Evolutionary conservation across 2,113 vertebrate species (phyloP).

Genomic region (Ivindomyrus marchei): DNA sequence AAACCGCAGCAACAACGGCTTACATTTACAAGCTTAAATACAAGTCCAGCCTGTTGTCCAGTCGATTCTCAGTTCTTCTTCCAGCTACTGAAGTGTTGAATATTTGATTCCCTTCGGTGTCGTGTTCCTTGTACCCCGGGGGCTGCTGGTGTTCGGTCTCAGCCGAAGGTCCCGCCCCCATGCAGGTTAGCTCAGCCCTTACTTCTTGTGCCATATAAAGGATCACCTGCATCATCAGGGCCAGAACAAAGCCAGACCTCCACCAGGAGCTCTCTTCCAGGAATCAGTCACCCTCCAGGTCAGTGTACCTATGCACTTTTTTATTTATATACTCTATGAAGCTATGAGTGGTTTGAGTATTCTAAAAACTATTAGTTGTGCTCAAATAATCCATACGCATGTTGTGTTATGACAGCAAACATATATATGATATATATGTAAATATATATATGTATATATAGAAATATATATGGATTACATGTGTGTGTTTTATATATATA

Average conservation of each 20-base stretch:
- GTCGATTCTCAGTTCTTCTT: background rate
- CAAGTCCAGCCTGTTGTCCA: background rate
- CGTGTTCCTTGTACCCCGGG: background rate
- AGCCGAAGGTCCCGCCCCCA: background rate
- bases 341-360: background rate
- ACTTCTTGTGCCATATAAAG: background rate
- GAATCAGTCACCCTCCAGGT: background rate
- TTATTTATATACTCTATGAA: background rate
- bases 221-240: background rate
- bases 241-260: background rate
- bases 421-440: background rate
- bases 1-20: background rate
- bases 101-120: slow-evolving; percentile 18
- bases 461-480: background rate
- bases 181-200: background rate
- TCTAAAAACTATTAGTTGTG: background rate
- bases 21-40: background rate
- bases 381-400: background rate
- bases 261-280: background rate
- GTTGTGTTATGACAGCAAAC: background rate
- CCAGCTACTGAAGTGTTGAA: background rate
- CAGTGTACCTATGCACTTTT: background rate
- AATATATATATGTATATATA: background rate
- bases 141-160: background rate
- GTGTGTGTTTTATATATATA: background rate